Conservation (phyloP, 2,888 invertebrate genomes). For the Drosophila cognata region DNA sequence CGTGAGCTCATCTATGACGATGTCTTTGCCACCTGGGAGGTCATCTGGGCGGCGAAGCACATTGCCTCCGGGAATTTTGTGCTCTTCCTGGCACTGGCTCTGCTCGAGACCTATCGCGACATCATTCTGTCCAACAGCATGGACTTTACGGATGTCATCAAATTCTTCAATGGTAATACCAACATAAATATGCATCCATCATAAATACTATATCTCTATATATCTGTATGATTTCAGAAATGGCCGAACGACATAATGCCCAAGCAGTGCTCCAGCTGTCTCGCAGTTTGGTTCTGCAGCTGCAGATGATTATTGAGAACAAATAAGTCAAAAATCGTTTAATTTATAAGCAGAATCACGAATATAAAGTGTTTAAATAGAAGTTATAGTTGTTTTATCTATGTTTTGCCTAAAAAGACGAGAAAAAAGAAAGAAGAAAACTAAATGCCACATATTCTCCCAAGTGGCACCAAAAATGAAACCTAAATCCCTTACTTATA, state of each 20-base stretch:
- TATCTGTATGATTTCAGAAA: conserved; percentile 88
- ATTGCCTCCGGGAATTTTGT: conserved; percentile 95
- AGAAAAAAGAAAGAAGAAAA: conserved; percentile 27
- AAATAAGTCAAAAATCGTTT: conserved; percentile 88
- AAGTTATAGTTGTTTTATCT: conserved; percentile 25
- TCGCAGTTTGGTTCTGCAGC: conserved; percentile 93
- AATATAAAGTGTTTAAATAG: conserved; percentile 1
- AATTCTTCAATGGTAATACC: conserved; percentile 96
- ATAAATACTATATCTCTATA: background rate
- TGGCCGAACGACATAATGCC: conserved; percentile 97
- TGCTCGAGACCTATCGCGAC: conserved; percentile 96
- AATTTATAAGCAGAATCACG: background rate
- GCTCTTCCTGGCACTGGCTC: conserved; percentile 95
- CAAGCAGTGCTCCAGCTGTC: conserved; percentile 92
- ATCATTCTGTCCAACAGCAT: conserved; percentile 97
- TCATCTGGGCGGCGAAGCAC: conserved; percentile 96
- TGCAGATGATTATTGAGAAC: conserved; percentile 96
- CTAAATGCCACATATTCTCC: conserved; percentile 29
- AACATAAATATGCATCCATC: no score
- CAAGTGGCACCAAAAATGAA: conserved; percentile 35
- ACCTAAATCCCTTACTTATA: background rate
- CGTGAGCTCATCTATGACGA: conserved; percentile 96
- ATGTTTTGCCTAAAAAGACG: conserved; percentile 40
- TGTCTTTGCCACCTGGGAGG: conserved; percentile 97
- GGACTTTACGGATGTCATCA: conserved; percentile 99